A percentile compares a stretch with the other conserved stretches of the same genome.
Evolutionary conservation across 2,113 vertebrate species (phyloP).

Genomic region (Myrmecobius fasciatus): DNA sequence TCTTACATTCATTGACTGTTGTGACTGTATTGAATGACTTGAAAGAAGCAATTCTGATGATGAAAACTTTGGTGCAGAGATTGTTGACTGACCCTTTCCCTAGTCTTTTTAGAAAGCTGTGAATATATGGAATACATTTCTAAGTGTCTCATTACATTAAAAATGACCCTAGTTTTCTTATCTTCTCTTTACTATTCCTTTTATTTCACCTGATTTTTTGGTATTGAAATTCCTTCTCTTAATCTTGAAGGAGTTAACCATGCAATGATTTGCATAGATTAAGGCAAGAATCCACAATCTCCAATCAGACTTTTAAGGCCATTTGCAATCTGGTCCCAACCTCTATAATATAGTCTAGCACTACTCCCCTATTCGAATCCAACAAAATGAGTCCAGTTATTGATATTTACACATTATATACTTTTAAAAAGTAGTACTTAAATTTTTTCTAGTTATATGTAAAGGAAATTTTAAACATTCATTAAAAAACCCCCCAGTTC

Average conservation of each 20-base stretch:
- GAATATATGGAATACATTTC: not conserved
- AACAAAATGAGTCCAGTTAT: not conserved
- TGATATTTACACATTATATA: not conserved
- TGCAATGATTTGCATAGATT: not conserved
- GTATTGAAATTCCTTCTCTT: not conserved
- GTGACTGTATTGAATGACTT: not conserved
- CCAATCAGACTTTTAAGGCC: not conserved
- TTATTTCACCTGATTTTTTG: constrained; percentile 3
- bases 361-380: not conserved
- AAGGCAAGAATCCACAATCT: not conserved
- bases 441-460: not conserved
- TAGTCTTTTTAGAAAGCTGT: not conserved
- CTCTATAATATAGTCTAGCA: not conserved
- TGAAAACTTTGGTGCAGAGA: constrained; percentile 1
- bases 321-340: not conserved
- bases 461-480: not conserved
- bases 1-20: not conserved
- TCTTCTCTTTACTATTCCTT: not conserved
- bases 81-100: not conserved
- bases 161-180: not conserved
- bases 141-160: not conserved
- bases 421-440: not conserved
- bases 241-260: not conserved
- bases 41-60: not conserved
- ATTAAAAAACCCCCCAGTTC: not conserved